Conservation (phyloP, 1,140 invertebrate species). For the Mercenaria mercenaria region DNA sequence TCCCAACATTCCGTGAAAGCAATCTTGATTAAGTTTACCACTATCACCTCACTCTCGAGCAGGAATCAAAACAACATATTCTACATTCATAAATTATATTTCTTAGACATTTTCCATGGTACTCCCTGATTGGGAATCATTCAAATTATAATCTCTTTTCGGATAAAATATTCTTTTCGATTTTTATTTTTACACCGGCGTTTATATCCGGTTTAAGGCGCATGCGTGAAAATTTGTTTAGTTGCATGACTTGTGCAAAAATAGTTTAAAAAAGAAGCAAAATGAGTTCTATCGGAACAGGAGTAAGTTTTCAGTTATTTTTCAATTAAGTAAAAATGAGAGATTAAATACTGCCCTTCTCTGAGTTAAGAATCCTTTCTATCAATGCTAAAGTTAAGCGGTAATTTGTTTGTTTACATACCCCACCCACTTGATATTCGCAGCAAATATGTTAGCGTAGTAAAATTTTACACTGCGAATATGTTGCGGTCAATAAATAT, state of each 20-base stretch:
- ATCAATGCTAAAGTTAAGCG: not conserved
- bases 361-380: not conserved
- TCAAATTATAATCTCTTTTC: too few relatives aligned
- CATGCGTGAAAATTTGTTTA: slow-evolving; percentile 10
- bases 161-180: too few relatives aligned
- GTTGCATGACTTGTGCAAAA: slow-evolving; percentile 65
- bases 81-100: too few relatives aligned
- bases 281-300: slow-evolving; percentile 98
- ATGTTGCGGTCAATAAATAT: not conserved
- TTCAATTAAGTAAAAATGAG: not conserved
- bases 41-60: too few relatives aligned
- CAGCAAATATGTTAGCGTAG: too few relatives aligned
- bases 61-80: too few relatives aligned
- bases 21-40: too few relatives aligned
- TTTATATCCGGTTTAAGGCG: not conserved
- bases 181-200: not conserved
- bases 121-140: too few relatives aligned
- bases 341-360: not conserved
- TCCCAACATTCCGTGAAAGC: too few relatives aligned
- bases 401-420: slow-evolving; percentile 28
- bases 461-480: too few relatives aligned
- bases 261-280: slow-evolving; percentile 48
- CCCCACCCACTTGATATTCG: slow-evolving; percentile 20
- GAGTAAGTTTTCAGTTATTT: slow-evolving; percentile 89
- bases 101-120: too few relatives aligned